A percentile compares a stretch with the other conserved stretches of the same genome.
Evolutionary conservation across 2,888 invertebrate species (phyloP).

Genomic region (Herminia tarsipennalis): DNA sequence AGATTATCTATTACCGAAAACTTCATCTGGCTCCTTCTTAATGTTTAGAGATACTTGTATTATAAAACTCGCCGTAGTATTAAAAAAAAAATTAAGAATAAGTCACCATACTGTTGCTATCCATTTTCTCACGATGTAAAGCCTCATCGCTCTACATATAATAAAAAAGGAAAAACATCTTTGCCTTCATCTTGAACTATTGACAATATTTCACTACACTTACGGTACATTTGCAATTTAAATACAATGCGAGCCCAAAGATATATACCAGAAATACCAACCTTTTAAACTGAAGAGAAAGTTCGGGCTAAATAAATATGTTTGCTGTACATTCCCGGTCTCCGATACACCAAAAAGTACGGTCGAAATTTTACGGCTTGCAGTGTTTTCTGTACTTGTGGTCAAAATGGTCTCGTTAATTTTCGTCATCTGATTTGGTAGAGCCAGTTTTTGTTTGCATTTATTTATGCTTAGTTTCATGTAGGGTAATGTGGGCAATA

Average conservation of each 20-base stretch:
- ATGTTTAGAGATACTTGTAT: too few species aligned
- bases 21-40: too few species aligned
- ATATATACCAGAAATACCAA: constrained; percentile 41
- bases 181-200: constrained; percentile 38
- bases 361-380: constrained; percentile 20
- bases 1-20: too few species aligned
- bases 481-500: not conserved
- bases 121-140: too few species aligned
- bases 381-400: not conserved
- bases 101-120: too few species aligned
- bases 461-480: constrained; percentile 23
- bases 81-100: too few species aligned
- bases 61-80: too few species aligned
- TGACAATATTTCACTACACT: constrained; percentile 36
- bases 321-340: constrained; percentile 41
- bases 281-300: constrained; percentile 45
- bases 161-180: constrained; percentile 2
- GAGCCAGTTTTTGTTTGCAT: constrained; percentile 25
- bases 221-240: constrained; percentile 47
- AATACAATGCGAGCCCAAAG: constrained; percentile 48
- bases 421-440: constrained; percentile 35
- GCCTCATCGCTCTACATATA: not conserved
- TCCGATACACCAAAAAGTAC: constrained; percentile 28
- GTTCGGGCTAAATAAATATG: constrained; percentile 48
- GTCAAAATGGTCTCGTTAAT: constrained; percentile 30